phyloP scores from a whole-genome alignment of 2,113 vertebrate species.

The Cheilinus undulatus region DNA sequence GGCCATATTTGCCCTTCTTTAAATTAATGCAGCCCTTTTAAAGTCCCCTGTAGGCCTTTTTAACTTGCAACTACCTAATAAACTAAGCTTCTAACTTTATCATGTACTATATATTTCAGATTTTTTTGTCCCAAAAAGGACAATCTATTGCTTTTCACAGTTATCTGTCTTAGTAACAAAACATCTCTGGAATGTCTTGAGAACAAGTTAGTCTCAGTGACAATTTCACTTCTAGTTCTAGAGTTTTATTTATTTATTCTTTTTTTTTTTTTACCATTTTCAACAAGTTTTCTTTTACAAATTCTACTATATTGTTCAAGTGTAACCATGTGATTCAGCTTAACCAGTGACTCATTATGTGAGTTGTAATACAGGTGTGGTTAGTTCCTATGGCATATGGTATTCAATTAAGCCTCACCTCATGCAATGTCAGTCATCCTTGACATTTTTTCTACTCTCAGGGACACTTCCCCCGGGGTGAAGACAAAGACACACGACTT shows the following conservation, averaged over 20 bases:
- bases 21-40: too few species aligned
- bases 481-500: background rate
- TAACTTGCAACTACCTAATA: too few species aligned
- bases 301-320: background rate
- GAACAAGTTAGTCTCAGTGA: too few species aligned
- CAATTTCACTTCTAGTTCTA: background rate
- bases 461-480: background rate
- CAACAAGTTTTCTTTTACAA: background rate
- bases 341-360: background rate
- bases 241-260: background rate
- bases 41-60: too few species aligned
- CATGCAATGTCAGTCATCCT: background rate
- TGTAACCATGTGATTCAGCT: background rate
- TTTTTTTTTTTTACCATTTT: background rate
- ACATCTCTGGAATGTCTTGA: too few species aligned
- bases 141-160: too few species aligned
- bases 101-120: too few species aligned
- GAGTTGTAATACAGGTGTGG: background rate
- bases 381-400: background rate
- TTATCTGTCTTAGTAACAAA: too few species aligned
- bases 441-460: slow-evolving; percentile 1
- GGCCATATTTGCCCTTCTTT: too few species aligned
- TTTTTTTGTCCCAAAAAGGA: too few species aligned
- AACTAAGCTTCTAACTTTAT: too few species aligned
- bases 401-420: background rate